Base-by-base conservation (phyloP, 2,113 vertebrate species). In the Chloropsis hardwickii region DNA sequence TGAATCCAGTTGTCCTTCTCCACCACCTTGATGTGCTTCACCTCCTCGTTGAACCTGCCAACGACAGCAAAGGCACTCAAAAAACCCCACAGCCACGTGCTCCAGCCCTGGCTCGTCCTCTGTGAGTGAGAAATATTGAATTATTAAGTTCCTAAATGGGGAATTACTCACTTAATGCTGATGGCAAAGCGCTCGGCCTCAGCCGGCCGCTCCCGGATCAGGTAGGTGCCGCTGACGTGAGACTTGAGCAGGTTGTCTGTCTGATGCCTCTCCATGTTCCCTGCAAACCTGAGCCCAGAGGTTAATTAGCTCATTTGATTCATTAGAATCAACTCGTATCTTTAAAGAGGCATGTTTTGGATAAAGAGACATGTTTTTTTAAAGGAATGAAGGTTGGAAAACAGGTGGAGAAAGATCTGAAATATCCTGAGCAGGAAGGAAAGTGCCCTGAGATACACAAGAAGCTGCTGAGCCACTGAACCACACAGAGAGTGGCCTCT, bases 21-120 rank as follows among this genome's bases (percentile, higher is more conserved):
- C 33, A 99, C 98, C 64, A 99, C 99, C 97, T 99, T 99, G 74
- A 99, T 99, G 97, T 99, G 99, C 90, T 99, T 99, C 56, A 99
- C 99, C 97, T 99, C 99, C 5, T 99, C 99, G 0, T 99, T 99
- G 96, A 99, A 99, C 97, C 99, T 99, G 97, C 4, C 4, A 40
- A 3, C 0, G 1, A 73, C 9, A 50, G 74, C 21, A n/a, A 39
- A 66, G 48, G 13, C 18, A 8, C 24, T 82, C n/a, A 64, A 5
- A n/a, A 84, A 82, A 18, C 22, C 0, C 37, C 8, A 0, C 0
- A 35, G 23, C 47, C 6, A 1, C 0, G 1, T 9, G 17, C 67
- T 61, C 42, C 40, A 78, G 54, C 23, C 42, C 50, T 11, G 1
- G 13, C 50, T 47, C 0, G 0, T 47, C n/a, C 37, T 60, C 31